Evolutionary conservation across 2,888 invertebrate species (phyloP).

Genomic region (Cinara cedri): DNA sequence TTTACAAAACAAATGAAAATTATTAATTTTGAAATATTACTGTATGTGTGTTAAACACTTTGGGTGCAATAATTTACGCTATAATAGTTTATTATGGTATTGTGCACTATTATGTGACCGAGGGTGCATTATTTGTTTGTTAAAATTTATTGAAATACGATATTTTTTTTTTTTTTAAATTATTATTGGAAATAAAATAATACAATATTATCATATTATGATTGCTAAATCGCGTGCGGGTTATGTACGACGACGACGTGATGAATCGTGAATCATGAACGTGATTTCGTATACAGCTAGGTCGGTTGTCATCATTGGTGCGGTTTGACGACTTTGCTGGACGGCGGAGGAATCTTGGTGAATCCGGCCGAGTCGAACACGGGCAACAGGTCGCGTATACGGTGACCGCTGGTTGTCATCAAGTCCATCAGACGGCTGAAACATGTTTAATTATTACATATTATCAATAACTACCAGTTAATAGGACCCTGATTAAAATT

Average conservation of each 20-base stretch:
- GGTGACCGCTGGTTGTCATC: slow-evolving; percentile 68
- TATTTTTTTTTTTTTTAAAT: no score
- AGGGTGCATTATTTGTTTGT: background rate
- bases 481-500: no score
- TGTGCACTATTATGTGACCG: background rate
- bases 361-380: slow-evolving; percentile 88
- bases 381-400: slow-evolving; percentile 76
- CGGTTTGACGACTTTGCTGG: slow-evolving; percentile 71
- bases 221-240: background rate
- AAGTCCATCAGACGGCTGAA: slow-evolving; percentile 65
- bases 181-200: background rate
- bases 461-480: no score
- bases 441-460: background rate
- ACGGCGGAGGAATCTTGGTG: slow-evolving; percentile 80
- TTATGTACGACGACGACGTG: background rate
- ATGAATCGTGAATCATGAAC: background rate
- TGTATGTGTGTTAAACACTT: background rate
- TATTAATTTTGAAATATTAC: background rate
- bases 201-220: background rate
- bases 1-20: background rate
- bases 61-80: slow-evolving; percentile 6
- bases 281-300: background rate
- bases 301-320: background rate
- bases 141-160: no score
- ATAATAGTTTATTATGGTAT: background rate